phyloP scores from a whole-genome alignment of 2,888 invertebrate genomes.

The Geophilus truncorum region DNA sequence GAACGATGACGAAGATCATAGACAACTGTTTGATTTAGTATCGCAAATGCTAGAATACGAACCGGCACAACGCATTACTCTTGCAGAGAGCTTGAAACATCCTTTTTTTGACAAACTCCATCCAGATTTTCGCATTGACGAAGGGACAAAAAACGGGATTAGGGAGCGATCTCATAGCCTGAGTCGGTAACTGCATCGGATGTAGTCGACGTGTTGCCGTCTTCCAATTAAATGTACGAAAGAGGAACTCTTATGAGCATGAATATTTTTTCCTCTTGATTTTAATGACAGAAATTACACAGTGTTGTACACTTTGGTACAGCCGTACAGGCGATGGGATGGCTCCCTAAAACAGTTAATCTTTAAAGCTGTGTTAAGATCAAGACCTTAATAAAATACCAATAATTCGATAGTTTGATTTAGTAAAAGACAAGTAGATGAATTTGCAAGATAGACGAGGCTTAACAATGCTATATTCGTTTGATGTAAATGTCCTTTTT shows the following conservation, averaged over 20 bases:
- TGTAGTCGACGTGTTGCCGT: not conserved
- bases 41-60: slow-evolving; percentile 96
- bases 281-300: not conserved
- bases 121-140: slow-evolving; percentile 45
- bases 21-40: slow-evolving; percentile 89
- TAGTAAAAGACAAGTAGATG: not conserved
- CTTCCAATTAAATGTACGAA: not conserved
- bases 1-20: slow-evolving; percentile 82
- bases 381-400: not conserved
- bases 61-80: slow-evolving; percentile 79
- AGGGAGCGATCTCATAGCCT: slow-evolving; percentile 46
- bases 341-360: not conserved
- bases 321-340: not conserved
- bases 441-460: not conserved
- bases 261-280: too few relatives aligned
- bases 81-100: slow-evolving; percentile 71
- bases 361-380: not conserved
- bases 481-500: not conserved
- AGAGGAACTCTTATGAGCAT: not conserved
- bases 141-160: slow-evolving; percentile 40
- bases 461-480: not conserved
- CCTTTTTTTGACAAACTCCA: slow-evolving; percentile 67
- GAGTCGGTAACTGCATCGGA: slow-evolving; percentile 42
- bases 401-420: not conserved
- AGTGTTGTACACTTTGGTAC: not conserved